Percentiles rank a stretch among this genome's conserved stretches.
phyloP scores from a whole-genome alignment of 2,797 vertebrate species.

The Staurois parvus region DNA sequence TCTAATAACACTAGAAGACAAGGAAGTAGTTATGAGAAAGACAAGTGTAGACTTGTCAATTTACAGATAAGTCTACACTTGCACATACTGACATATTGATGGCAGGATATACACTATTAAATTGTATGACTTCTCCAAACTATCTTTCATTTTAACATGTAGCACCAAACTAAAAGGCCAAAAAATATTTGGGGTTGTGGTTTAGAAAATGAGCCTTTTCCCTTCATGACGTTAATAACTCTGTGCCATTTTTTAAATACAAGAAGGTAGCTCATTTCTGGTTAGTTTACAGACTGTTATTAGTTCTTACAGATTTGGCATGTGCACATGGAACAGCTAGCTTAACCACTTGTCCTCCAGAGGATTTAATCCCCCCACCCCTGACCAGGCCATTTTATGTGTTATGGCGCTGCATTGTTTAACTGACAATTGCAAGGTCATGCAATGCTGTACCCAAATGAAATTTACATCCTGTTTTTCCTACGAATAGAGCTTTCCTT shows the following conservation, averaged over 20 bases:
- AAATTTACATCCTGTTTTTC: no score
- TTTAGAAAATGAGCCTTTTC: conserved; percentile 4
- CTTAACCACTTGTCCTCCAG: no score
- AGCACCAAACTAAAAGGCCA: conserved; percentile 18
- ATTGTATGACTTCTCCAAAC: conserved; percentile 62
- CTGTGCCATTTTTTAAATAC: neutral
- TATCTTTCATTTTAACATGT: conserved; percentile 8
- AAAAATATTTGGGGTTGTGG: neutral
- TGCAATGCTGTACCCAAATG: no score
- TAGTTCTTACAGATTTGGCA: no score
- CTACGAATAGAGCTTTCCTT: no score
- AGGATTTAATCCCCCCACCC: no score
- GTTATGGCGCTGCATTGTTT: no score
- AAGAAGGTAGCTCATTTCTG: neutral
- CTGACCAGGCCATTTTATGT: no score
- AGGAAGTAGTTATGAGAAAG: conserved; percentile 3
- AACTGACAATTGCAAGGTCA: no score
- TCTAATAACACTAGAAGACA: neutral
- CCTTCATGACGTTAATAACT: conserved; percentile 13
- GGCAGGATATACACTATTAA: conserved; percentile 35
- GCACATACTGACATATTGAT: conserved; percentile 9
- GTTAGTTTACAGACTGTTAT: no score
- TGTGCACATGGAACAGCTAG: no score
- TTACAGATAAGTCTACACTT: conserved; percentile 4
- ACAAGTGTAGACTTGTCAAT: conserved; percentile 1